Conservation (phyloP, 2,888 invertebrate genomes). For the Eupithecia vulgata region DNA sequence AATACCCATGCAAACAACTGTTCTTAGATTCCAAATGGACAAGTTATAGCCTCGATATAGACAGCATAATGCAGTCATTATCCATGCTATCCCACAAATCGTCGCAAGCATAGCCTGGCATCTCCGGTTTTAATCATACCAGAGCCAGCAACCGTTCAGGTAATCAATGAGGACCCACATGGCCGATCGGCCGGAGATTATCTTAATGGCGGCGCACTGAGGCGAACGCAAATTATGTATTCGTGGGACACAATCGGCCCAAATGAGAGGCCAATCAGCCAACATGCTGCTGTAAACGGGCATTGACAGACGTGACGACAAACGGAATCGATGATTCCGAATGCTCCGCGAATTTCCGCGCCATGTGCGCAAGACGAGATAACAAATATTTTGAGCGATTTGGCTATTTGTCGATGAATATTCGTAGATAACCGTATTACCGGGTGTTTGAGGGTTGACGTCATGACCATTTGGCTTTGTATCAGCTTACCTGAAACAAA, state of each 20-base stretch:
- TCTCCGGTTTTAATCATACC: constrained; percentile 41
- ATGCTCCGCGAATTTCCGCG: constrained; percentile 39
- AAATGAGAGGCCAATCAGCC: constrained; percentile 81
- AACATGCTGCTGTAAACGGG: constrained; percentile 62
- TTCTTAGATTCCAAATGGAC: not conserved
- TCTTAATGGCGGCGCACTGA: constrained; percentile 71
- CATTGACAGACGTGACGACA: constrained; percentile 68
- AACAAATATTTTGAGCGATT: constrained; percentile 14
- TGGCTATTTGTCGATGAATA: constrained; percentile 9
- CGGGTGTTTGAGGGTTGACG: not conserved
- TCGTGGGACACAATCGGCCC: constrained; percentile 75
- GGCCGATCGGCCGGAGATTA: constrained; percentile 65
- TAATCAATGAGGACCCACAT: constrained; percentile 67
- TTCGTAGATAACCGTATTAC: constrained; percentile 4
- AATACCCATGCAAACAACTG: not conserved
- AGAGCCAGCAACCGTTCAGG: constrained; percentile 40
- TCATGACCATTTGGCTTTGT: not conserved
- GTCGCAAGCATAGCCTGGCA: constrained; percentile 21
- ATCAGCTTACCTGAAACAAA: constrained; percentile 30
- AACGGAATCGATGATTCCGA: constrained; percentile 67
- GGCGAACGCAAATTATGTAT: constrained; percentile 75
- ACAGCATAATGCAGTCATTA: constrained; percentile 3
- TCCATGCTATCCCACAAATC: constrained; percentile 10
- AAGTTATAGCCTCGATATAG: not conserved
- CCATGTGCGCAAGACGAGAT: constrained; percentile 21